Conservation (phyloP, 2,797 vertebrate genomes). For the Tapera naevia region DNA sequence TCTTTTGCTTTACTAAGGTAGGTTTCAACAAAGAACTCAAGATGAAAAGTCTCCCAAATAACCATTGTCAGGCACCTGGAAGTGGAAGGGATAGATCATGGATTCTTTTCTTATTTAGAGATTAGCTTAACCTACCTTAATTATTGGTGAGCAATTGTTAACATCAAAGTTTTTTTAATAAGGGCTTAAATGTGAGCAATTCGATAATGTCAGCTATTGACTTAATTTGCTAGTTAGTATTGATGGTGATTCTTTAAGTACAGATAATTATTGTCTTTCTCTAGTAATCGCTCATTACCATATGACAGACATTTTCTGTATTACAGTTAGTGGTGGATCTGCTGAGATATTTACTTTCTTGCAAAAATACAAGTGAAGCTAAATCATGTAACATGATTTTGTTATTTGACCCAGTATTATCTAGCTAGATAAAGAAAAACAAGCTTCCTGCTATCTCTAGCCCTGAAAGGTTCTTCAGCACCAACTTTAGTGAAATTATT, state of each 20-base stretch:
- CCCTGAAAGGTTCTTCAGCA: not conserved
- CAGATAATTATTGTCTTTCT: not conserved
- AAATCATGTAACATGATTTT: not conserved
- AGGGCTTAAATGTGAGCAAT: not conserved
- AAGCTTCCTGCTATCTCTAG: not conserved
- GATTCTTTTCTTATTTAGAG: not conserved
- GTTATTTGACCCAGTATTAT: accelerated
- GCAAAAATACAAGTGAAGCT: not conserved
- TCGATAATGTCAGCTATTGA: not conserved
- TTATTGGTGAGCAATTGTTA: not conserved
- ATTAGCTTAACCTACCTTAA: not conserved
- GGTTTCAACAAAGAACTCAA: not conserved
- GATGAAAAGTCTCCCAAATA: not conserved
- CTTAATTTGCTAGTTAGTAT: not conserved
- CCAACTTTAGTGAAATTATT: not conserved
- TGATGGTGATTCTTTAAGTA: not conserved
- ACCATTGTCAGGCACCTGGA: not conserved
- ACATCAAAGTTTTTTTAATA: not conserved
- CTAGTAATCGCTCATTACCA: not conserved
- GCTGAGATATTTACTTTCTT: not conserved
- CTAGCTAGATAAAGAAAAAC: not conserved
- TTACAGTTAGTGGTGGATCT: not conserved
- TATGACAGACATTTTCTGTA: not conserved
- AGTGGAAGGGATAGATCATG: not conserved
- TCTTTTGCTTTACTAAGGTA: not conserved